Base-by-base conservation (phyloP, 2,888 invertebrate genomes). In the Chrysolina oricalcia region DNA sequence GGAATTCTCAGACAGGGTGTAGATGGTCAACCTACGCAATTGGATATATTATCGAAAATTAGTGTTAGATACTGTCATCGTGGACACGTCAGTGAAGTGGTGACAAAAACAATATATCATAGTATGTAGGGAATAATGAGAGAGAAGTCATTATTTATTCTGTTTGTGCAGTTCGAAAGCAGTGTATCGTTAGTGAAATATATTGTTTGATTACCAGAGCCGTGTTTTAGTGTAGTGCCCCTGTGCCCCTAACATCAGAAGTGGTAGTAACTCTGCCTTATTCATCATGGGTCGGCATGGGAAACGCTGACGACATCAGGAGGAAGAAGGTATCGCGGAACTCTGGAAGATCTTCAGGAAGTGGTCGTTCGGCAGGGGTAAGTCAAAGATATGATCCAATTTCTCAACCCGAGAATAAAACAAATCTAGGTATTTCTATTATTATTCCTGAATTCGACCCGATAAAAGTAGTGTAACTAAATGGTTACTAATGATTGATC, bases 401-500 rank as follows among this genome's bases (percentile, higher is more conserved):
- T 59, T 59, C 59, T 59, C 59, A 59, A 59, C 59, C 27, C 59
- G 59, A 59, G 59, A 19, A 59, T 59, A 59, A 59, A 59, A 59
- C 59, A 59, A 59, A 59, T 19, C 59, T 19, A 59, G 59, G 59
- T 67, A 48, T 17, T 68, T 53, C 56, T 15, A 65, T 48, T 53
- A 70, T 73, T 21, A 76, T 79, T 50, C 76, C 78, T 15, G 72
- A 53, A 21, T 80, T 78, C 21, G 72, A 73, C 65, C 75, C 75
- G 9, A 66, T 21, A 21, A 46, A 9, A n/a, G 19, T 17, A 10
- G 50, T 46, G 35, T 72, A 53, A 59, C 41, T 35, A 77, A 80
- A 17, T 78, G 78, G 80, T 13, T 80, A 9, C 67, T 78, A 64
- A 76, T 74, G 41, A 50, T 79, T 21, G 74, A 79, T 11, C 40